A percentile compares a stretch with the other conserved stretches of the same genome.
Conservation (phyloP, 2,113 vertebrate genomes). For the Thomomys bottae region DNA sequence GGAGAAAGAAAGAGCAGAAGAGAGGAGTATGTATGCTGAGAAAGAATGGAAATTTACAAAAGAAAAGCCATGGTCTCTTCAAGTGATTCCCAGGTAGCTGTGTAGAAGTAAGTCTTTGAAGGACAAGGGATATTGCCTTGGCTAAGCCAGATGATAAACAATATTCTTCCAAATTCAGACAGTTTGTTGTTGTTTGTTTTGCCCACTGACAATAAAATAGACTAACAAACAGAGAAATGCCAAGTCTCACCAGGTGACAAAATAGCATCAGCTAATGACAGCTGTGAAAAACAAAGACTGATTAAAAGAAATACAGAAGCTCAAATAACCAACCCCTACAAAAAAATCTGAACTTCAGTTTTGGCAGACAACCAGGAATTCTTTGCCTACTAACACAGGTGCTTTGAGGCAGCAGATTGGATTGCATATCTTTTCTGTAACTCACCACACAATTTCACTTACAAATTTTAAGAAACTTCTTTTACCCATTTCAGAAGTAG, state of each 20-base stretch:
- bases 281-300: conserved; percentile 49
- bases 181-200: conserved; percentile 36
- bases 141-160: conserved; percentile 17
- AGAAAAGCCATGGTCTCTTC: background rate
- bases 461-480: background rate
- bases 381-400: background rate
- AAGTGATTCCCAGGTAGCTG: accelerated
- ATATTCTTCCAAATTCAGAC: background rate
- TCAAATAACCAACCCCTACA: background rate
- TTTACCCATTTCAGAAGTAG: background rate
- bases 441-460: background rate
- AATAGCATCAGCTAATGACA: conserved; percentile 40
- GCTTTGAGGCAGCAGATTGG: background rate
- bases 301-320: conserved; percentile 47
- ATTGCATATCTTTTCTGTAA: background rate
- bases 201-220: conserved; percentile 44
- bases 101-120: background rate
- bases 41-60: background rate
- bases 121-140: background rate
- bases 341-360: conserved; percentile 24
- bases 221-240: conserved; percentile 28
- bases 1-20: accelerated
- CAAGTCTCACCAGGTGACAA: conserved; percentile 20
- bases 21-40: background rate
- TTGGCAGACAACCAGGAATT: conserved; percentile 45